These are phyloP conservation scores for Tachina lurida DNA, from an alignment of 2,888 invertebrate genomes.

Conservation along the genomic window DNA sequence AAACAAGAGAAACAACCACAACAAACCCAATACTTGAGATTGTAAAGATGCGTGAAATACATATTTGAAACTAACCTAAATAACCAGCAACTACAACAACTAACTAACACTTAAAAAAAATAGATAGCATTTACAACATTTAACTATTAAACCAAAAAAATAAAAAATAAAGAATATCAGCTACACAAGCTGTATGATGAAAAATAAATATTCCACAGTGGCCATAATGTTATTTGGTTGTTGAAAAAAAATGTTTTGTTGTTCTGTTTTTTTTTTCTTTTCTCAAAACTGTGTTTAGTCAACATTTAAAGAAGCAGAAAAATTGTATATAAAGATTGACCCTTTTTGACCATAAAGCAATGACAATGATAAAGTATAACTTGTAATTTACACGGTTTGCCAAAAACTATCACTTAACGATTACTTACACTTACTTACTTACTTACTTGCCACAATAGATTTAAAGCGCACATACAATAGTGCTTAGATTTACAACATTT, in stretches of 20 bases:
- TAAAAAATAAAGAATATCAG: no score
- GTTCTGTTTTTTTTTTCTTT: slow-evolving; percentile 3
- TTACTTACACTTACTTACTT: slow-evolving; percentile 55
- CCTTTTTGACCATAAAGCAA: slow-evolving; percentile 71
- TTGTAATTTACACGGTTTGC: slow-evolving; percentile 71
- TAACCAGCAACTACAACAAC: slow-evolving; percentile 53
- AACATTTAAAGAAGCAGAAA: slow-evolving; percentile 57
- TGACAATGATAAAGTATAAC: slow-evolving; percentile 72
- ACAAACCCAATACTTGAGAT: slow-evolving; percentile 52
- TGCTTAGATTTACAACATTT: slow-evolving; percentile 48
- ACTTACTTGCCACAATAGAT: slow-evolving; percentile 4
- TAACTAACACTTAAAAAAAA: slow-evolving; percentile 11
- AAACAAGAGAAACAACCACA: slow-evolving; percentile 16
- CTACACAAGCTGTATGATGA: slow-evolving; percentile 25
- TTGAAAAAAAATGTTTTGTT: neutral
- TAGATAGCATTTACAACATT: slow-evolving; percentile 21
- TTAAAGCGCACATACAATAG: slow-evolving; percentile 11
- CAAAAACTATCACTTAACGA: slow-evolving; percentile 69
- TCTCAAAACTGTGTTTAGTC: slow-evolving; percentile 47
- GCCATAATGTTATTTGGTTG: slow-evolving; percentile 32
- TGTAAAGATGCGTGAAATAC: slow-evolving; percentile 71
- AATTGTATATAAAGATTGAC: slow-evolving; percentile 55
- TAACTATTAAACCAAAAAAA: slow-evolving; percentile 8
- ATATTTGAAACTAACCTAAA: slow-evolving; percentile 69
- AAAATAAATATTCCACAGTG: slow-evolving; percentile 38